A percentile compares a stretch with the other conserved stretches of the same genome.
These are phyloP conservation scores for Galemys pyrenaicus DNA, from an alignment of 2,113 vertebrate genomes.

Conservation along the genomic window DNA sequence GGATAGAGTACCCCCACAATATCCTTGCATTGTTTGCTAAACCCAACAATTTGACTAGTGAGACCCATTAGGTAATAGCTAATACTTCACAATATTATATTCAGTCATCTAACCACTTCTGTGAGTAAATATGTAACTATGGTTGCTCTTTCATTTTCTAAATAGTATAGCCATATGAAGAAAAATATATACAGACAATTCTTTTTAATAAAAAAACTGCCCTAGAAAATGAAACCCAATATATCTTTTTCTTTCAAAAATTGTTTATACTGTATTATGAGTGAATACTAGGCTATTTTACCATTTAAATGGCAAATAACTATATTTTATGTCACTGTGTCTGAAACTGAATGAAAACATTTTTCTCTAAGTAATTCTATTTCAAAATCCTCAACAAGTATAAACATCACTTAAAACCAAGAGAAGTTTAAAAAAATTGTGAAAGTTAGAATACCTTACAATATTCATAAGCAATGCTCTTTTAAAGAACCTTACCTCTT, in stretches of 20 bases:
- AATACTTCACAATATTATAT: neutral
- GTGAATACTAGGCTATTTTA: conserved; percentile 5
- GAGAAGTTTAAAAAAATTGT: neutral
- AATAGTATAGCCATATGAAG: neutral
- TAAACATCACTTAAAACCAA: neutral
- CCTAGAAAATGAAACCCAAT: neutral
- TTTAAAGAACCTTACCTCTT: neutral
- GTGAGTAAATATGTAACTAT: neutral
- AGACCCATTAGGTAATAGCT: neutral
- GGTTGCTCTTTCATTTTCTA: neutral
- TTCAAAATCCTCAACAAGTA: neutral
- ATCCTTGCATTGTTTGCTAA: neutral
- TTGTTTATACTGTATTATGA: neutral
- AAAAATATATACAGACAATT: neutral
- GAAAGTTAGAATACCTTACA: neutral
- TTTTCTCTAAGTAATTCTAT: neutral
- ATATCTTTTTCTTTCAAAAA: neutral
- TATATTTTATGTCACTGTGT: neutral
- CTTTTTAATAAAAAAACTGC: neutral
- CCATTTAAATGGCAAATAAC: neutral
- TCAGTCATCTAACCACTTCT: neutral
- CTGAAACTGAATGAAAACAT: neutral
- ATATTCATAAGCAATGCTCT: neutral
- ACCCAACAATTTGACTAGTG: neutral
- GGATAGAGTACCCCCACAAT: neutral